phyloP scores from a whole-genome alignment of 1,140 invertebrate species.

The Platyura marginata region DNA sequence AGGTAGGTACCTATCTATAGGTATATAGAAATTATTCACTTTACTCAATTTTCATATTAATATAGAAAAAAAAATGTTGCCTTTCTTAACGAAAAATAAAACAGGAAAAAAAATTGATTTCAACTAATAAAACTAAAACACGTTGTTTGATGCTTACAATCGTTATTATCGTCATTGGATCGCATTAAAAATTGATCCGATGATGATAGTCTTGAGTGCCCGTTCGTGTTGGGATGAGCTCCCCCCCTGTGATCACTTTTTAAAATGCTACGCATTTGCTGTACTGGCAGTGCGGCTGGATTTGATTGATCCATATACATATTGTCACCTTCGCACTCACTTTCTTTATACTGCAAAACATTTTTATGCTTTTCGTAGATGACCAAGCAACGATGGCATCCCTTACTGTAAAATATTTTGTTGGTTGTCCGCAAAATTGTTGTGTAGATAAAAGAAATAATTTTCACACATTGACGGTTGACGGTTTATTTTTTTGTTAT shows the following conservation, averaged over 20 bases:
- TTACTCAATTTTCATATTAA: too few species aligned
- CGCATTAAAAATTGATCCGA: slow-evolving; percentile 27
- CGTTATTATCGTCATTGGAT: slow-evolving; percentile 26
- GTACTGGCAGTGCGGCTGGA: slow-evolving; percentile 23
- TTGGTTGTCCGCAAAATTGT: too few species aligned
- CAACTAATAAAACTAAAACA: too few species aligned
- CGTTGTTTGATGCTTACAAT: slow-evolving; percentile 23
- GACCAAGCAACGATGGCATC: slow-evolving; percentile 73
- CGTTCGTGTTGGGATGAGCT: slow-evolving; percentile 27
- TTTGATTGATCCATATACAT: slow-evolving; percentile 27
- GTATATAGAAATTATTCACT: too few species aligned
- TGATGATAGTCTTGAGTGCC: slow-evolving; percentile 26
- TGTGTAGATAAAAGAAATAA: too few species aligned
- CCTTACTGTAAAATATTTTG: too few species aligned
- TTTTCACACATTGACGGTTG: too few species aligned
- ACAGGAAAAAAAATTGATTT: too few species aligned
- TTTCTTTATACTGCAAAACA: slow-evolving; percentile 91
- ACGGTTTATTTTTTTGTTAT: too few species aligned
- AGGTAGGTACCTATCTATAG: too few species aligned
- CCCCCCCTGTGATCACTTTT: slow-evolving; percentile 21
- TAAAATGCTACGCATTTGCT: slow-evolving; percentile 21
- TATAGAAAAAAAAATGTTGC: too few species aligned
- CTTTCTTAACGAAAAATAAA: too few species aligned
- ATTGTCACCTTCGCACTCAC: slow-evolving; percentile 50
- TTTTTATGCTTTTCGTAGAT: slow-evolving; percentile 84